Percentiles rank a stretch among this genome's conserved stretches.
Evolutionary conservation across 2,797 vertebrate species (phyloP).

Genomic region (Spondyliosoma cantharus): DNA sequence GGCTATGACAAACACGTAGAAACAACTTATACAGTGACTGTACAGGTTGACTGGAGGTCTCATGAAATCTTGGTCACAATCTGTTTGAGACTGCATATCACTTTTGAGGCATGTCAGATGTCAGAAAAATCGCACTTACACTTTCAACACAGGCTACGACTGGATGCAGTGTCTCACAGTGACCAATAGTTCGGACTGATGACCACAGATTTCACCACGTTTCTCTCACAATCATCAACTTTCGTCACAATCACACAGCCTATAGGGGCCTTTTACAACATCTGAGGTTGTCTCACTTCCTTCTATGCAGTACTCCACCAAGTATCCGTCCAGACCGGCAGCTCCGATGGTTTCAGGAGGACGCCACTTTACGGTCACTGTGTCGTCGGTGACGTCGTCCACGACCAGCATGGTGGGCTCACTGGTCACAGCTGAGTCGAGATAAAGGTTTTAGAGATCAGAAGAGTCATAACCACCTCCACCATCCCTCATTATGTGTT

Average conservation of each 20-base stretch:
- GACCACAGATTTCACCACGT: too few species aligned
- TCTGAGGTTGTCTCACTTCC: constrained; percentile 89
- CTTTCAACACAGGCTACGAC: too few species aligned
- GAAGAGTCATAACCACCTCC: background rate
- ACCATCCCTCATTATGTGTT: constrained; percentile 17
- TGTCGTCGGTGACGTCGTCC: constrained; percentile 92
- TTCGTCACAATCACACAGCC: background rate
- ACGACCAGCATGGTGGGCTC: constrained; percentile 94
- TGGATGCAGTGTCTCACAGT: too few species aligned
- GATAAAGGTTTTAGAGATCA: constrained; percentile 41
- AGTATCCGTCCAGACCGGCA: constrained; percentile 95
- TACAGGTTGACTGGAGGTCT: too few species aligned
- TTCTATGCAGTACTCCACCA: constrained; percentile 97
- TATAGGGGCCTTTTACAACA: background rate
- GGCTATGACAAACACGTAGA: background rate
- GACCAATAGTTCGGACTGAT: too few species aligned
- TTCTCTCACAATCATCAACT: too few species aligned
- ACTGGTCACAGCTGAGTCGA: constrained; percentile 92
- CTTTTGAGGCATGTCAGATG: too few species aligned
- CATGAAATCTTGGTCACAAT: too few species aligned
- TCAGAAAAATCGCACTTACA: too few species aligned
- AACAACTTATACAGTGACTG: too few species aligned
- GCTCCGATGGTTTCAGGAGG: constrained; percentile 98
- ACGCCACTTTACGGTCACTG: constrained; percentile 96
- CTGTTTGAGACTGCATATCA: too few species aligned